Evolutionary conservation across 2,113 vertebrate genomes (phyloP).

Genomic region (Phylloscopus trochiloides): DNA sequence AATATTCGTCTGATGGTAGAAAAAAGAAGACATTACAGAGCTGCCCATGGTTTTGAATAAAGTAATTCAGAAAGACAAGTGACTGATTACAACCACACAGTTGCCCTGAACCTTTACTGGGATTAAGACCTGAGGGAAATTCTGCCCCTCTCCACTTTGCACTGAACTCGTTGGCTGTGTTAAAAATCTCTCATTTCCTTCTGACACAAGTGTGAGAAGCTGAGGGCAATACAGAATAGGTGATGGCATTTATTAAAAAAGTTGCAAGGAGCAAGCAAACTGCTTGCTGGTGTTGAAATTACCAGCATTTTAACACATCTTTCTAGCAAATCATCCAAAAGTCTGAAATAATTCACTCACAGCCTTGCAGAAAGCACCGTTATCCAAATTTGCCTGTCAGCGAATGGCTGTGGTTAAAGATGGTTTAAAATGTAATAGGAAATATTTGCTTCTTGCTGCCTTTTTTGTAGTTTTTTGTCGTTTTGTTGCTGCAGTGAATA

Average conservation of each 20-base stretch:
- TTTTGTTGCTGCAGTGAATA: neutral
- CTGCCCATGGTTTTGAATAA: neutral
- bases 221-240: neutral
- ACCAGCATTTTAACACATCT: neutral
- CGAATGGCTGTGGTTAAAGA: neutral
- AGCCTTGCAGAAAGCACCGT: neutral
- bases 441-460: neutral
- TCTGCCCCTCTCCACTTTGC: neutral
- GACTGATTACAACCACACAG: neutral
- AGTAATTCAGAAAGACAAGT: slow-evolving; percentile 40
- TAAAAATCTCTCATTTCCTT: slow-evolving; percentile 22
- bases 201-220: slow-evolving; percentile 3
- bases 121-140: slow-evolving; percentile 23
- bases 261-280: neutral
- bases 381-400: neutral
- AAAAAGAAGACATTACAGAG: neutral
- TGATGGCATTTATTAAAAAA: neutral
- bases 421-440: neutral
- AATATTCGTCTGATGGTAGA: neutral
- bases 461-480: neutral
- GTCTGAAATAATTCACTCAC: neutral
- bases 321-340: neutral
- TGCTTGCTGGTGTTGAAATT: neutral
- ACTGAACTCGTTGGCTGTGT: neutral
- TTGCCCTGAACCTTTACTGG: neutral